phyloP scores from a whole-genome alignment of 2,113 vertebrate species.

The Sakesphorus luctuosus region DNA sequence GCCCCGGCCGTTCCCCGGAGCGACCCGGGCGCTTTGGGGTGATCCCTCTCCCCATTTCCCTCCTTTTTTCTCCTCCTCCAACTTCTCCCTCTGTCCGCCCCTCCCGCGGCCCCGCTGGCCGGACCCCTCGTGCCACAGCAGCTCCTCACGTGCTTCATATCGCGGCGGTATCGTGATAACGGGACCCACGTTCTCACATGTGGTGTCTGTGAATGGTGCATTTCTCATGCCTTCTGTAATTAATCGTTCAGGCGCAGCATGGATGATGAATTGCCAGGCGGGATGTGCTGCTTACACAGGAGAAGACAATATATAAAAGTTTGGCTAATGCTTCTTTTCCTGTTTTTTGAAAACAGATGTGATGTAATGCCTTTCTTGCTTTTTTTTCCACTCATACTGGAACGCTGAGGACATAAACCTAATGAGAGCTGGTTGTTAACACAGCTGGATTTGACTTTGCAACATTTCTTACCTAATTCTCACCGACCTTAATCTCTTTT shows the following conservation, averaged over 20 bases:
- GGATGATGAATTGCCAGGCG: neutral
- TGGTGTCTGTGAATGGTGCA: fast-evolving
- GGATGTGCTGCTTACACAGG: neutral
- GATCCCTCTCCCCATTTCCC: neutral
- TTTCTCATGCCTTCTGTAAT: neutral
- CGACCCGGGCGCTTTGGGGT: neutral
- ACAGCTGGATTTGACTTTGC: neutral
- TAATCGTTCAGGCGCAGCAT: neutral
- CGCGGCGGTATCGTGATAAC: neutral
- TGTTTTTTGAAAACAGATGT: neutral
- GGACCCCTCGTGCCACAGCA: neutral
- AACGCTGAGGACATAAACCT: neutral
- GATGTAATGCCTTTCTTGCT: neutral
- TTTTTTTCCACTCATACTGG: neutral
- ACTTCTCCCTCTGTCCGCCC: fast-evolving
- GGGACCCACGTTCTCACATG: fast-evolving
- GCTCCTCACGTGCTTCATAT: neutral
- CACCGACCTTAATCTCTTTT: no score
- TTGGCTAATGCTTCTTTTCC: neutral
- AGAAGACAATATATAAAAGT: neutral
- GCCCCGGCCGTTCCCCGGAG: no score
- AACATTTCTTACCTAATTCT: neutral
- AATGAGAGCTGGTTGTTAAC: neutral
- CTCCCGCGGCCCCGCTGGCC: neutral
- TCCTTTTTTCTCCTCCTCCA: neutral